These are phyloP conservation scores for Forpus xanthops DNA, from an alignment of 2,797 vertebrate genomes.

Conservation along the genomic window DNA sequence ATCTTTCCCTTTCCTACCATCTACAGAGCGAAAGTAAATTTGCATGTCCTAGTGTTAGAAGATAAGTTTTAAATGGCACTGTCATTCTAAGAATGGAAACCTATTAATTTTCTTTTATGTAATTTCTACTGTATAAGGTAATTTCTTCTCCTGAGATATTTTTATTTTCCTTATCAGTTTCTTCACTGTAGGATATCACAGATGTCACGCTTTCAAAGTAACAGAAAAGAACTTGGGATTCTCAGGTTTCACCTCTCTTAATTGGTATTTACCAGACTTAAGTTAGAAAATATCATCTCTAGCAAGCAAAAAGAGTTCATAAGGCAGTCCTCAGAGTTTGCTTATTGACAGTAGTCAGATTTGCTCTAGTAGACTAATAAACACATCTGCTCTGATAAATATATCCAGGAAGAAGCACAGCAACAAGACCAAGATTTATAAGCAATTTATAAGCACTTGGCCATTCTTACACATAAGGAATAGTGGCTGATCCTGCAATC, in stretches of 20 bases:
- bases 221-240: not conserved
- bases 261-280: not conserved
- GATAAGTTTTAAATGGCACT: not conserved
- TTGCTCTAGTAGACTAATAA: not conserved
- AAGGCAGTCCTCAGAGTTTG: not conserved
- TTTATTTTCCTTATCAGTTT: not conserved
- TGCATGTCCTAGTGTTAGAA: not conserved
- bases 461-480: not conserved
- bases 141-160: not conserved
- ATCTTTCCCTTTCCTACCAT: not conserved
- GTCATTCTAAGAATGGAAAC: not conserved
- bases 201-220: not conserved
- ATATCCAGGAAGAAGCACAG: not conserved
- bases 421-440: not conserved
- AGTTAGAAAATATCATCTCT: not conserved
- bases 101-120: not conserved
- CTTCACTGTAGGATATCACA: not conserved
- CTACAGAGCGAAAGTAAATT: not conserved
- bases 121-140: not conserved
- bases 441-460: not conserved
- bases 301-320: not conserved
- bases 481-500: not conserved
- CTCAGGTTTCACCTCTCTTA: not conserved
- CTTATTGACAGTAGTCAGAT: not conserved
- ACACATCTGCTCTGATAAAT: not conserved